These are phyloP conservation scores for Dryobotodes eremita DNA, from an alignment of 2,888 invertebrate genomes.

Conservation along the genomic window DNA sequence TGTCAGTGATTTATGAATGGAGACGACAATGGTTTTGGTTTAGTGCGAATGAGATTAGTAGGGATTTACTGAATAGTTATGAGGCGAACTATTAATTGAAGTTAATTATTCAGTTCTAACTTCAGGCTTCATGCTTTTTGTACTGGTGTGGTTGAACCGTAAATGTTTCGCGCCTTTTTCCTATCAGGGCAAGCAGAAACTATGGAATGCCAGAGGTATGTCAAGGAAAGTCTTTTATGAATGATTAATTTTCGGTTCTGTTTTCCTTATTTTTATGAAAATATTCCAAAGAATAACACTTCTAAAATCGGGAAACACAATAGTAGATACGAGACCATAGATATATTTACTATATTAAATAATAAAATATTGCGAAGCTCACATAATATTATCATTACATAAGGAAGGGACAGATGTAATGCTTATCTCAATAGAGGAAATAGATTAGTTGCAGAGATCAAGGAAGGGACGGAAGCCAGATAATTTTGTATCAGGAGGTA, in stretches of 20 bases:
- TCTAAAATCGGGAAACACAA: too few relatives aligned
- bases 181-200: background rate
- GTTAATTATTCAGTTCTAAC: slow-evolving; percentile 33
- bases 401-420: slow-evolving; percentile 55
- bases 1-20: slow-evolving; percentile 74
- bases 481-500: slow-evolving; percentile 48
- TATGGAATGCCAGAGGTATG: too few relatives aligned
- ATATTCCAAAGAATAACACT: too few relatives aligned
- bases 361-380: slow-evolving; percentile 18
- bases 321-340: background rate
- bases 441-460: slow-evolving; percentile 57
- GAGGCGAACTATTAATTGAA: slow-evolving; percentile 16
- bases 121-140: background rate
- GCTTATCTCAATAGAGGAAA: slow-evolving; percentile 47
- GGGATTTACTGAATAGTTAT: slow-evolving; percentile 31
- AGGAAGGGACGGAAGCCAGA: slow-evolving; percentile 49
- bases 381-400: slow-evolving; percentile 42
- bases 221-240: background rate
- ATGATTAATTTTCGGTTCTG: background rate
- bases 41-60: slow-evolving; percentile 37
- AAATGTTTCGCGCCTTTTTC: background rate
- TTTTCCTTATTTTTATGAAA: background rate
- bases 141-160: background rate
- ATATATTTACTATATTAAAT: slow-evolving; percentile 15
- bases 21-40: slow-evolving; percentile 55